Base-by-base conservation (phyloP, 1,140 invertebrate species). In the Eumaeus atala region DNA sequence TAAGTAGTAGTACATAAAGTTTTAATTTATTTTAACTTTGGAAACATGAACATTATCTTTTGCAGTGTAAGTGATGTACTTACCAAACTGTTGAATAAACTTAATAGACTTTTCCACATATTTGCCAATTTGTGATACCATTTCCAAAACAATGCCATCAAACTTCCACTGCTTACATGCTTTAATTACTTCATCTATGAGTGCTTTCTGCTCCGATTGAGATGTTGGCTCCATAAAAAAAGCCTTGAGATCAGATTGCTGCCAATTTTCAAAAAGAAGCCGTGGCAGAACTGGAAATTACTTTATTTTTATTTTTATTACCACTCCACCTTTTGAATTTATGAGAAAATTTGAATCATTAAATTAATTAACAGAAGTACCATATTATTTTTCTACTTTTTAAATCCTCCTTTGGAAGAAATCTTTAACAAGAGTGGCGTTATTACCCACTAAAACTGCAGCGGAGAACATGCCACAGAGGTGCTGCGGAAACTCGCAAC, bases 111-210 rank as follows among this genome's bases (percentile, higher is more conserved):
- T 86, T 55, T 92, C 89, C 73, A 91, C 83, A 68, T 92, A 90
- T 28, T 92, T 90, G 58, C 91, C 89, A 67, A 97, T 90, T 70
- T 96, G 95, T 40, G 93, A 93, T 92, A 96, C 95, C 47, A 97
- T 91, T 89, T 98, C 96, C 36, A 98, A 72, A 3, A 97, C 94
- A 54, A 95, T 90, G 1, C 97, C 97, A 89, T 95, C 91, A 87
- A 98, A 97, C 59, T 92, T 88, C 74, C 90, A 89, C 47, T 90
- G 87, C 72, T 92, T 91, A 35, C 91, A 91, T 10, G 87, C 83
- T 65, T 91, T 89, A 35, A 90, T 85, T 0, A 95, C 82, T 33
- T 89, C 84, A 47, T 91, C 86, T 33, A 90, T 89, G 0, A 95
- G 74, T 36, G 90, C 88, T 51, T 87, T 88, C 67, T 91, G 89